phyloP scores from a whole-genome alignment of 2,113 vertebrate species.

The Macquaria ambigua region DNA sequence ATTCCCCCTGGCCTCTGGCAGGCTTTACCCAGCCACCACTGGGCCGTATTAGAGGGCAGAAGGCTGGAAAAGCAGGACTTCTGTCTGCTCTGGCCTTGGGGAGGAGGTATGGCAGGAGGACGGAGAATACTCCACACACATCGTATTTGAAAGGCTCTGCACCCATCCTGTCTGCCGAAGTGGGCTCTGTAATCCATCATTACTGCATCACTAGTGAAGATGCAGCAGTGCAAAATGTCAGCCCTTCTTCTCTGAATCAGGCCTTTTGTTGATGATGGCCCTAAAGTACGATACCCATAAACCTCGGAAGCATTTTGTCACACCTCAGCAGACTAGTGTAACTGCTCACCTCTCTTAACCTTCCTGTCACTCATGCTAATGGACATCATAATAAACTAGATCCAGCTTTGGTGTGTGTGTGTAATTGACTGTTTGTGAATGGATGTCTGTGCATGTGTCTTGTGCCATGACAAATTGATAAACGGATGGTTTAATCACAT shows the following conservation, averaged over 20 bases:
- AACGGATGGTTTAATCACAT: constrained; percentile 75
- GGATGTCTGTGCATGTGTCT: constrained; percentile 15
- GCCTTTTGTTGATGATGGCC: constrained; percentile 61
- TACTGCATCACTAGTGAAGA: constrained; percentile 48
- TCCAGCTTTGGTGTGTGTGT: constrained; percentile 1
- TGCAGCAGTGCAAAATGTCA: constrained; percentile 56
- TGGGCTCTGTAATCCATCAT: constrained; percentile 62
- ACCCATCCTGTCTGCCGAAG: constrained; percentile 34
- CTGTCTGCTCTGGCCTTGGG: background rate
- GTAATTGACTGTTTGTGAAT: constrained; percentile 18
- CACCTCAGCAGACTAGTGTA: constrained; percentile 55
- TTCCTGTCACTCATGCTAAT: constrained; percentile 73
- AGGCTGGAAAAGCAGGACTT: constrained; percentile 28
- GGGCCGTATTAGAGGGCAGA: constrained; percentile 14
- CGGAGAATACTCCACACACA: constrained; percentile 26
- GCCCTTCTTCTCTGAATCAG: constrained; percentile 7
- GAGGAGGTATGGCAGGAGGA: constrained; percentile 20
- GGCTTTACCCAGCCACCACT: constrained; percentile 10
- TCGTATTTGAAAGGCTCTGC: constrained; percentile 44
- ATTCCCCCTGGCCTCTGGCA: background rate
- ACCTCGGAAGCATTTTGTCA: constrained; percentile 57
- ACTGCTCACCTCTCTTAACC: constrained; percentile 65
- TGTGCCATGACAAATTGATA: constrained; percentile 59
- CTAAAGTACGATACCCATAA: constrained; percentile 32
- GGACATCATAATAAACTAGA: constrained; percentile 56